Evolutionary conservation across 2,797 vertebrate genomes (phyloP), one percentile per base, ranked within the genome.

Genomic region (Australoheros facetus): DNA sequence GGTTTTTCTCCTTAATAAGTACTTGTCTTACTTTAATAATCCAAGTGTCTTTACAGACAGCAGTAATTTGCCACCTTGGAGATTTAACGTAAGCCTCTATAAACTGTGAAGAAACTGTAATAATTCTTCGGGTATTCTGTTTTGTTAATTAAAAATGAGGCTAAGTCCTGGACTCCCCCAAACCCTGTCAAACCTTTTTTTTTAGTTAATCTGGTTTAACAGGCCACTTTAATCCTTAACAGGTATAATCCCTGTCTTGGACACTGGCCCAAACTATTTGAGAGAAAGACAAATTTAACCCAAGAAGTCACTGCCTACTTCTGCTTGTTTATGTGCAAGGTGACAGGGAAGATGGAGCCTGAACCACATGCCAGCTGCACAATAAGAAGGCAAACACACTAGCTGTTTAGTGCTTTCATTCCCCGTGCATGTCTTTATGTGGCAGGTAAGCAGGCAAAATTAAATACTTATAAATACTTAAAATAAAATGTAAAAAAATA

Each of bases 91-190:
- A 74, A 71, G 32, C 19, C 28, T 71, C n/a, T 34, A 77, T 64
- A 75, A 59, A 19, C 53, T 53, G 32, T 7, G 10, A 9, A 70
- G 58, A 58, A 84, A 66, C 48, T 72, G 66, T 76, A 17, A 7
- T 75, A 64, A 77, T 71, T 81, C 26, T 45, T 72, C 12, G 21
- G 7, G 64, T 56, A 58, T 73, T 69, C 28, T 16, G 13, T 60
- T 78, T 23, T 69, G 56, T 62, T 77, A 60, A 87, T 75, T 80
- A 71, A 85, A 85, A 13, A 79, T 7, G 0, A 79, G 28, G 37
- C 21, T 66, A 32, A 71, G 32, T 60, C 7, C 56, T 48, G 26
- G 28, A 69, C 30, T 75, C 37, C 14, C 71, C 1, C 10, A 26
- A 71, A 75, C 13, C 3, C 3, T 56, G 56, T 56, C 39, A 74